Conservation (phyloP, 2,888 invertebrate genomes). For the Platynereis dumerilii region DNA sequence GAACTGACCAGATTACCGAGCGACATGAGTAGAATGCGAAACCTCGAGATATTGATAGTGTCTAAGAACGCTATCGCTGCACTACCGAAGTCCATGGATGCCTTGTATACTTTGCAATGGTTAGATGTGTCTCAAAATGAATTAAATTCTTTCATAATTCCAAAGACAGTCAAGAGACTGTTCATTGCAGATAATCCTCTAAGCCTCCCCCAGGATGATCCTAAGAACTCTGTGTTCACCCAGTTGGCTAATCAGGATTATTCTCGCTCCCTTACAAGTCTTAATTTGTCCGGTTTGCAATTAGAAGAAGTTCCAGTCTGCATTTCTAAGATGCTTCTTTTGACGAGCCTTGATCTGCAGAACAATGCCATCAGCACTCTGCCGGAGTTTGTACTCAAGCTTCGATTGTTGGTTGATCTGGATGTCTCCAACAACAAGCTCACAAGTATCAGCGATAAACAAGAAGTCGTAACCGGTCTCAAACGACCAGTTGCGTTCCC, state of each 20-base stretch:
- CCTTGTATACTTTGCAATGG: slow-evolving; percentile 45
- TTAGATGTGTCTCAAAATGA: slow-evolving; percentile 51
- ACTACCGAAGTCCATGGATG: slow-evolving; percentile 50
- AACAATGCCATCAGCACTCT: slow-evolving; percentile 52
- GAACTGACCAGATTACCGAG: slow-evolving; percentile 46
- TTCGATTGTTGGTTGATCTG: slow-evolving; percentile 45
- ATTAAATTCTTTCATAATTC: slow-evolving; percentile 50
- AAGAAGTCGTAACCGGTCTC: slow-evolving; percentile 22
- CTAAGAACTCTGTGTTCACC: slow-evolving; percentile 41
- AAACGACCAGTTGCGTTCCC: slow-evolving; percentile 32
- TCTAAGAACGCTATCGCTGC: slow-evolving; percentile 50
- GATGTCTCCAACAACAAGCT: slow-evolving; percentile 50
- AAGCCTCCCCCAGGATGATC: slow-evolving; percentile 32
- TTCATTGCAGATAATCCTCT: slow-evolving; percentile 51
- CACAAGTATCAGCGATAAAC: slow-evolving; percentile 24
- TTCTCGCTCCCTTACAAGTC: slow-evolving; percentile 47
- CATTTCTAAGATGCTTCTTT: slow-evolving; percentile 50
- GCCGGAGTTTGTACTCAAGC: slow-evolving; percentile 49
- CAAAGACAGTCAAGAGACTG: slow-evolving; percentile 50
- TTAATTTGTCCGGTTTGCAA: slow-evolving; percentile 50
- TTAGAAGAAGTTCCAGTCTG: slow-evolving; percentile 54
- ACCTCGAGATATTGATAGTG: slow-evolving; percentile 47
- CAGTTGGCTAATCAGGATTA: slow-evolving; percentile 56
- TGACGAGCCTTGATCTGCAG: slow-evolving; percentile 52
- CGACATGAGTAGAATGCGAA: slow-evolving; percentile 49